Evolutionary conservation across 92 coral and sea anemone species (phyloP), one percentile per base, ranked within the genome.

Genomic region (Bergia sp.): DNA sequence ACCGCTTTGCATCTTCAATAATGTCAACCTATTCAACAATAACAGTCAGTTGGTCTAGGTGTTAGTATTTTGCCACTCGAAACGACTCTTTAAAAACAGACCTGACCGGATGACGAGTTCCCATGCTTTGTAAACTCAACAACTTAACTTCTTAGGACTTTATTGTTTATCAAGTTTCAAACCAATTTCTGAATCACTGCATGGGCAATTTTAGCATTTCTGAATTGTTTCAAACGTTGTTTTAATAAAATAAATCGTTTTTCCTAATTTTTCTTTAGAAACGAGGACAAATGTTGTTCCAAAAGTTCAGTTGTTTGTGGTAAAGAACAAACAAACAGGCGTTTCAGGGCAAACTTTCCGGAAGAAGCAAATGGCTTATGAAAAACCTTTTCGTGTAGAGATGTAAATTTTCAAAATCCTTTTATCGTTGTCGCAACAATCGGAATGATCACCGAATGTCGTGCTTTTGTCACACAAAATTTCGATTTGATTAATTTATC

Each of bases 81-180:
- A 20, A 61, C 47, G 15, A 6, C 80, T 13, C 71, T 15, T 57
- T 38, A 65, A 55, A 55, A 53, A 81, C 73, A 37, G 39, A 58
- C 50, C 37, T 57, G 39, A 83, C 86, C 77, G 86, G 77, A 23
- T 83, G 78, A 29, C 64, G 42, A 66, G 55, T 83, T 83, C 86
- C 58, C 86, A 67, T 67, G 78, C 43, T 42, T 69, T 45, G 77
- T 82, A 42, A 82, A 82, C 58, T 82, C n/a, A 37, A 82, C 40
- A 45, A 29, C 11, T 53, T 53, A 53, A 53, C 58, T 53, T 53
- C 58, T 47, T 7, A 79, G 37, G 64, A 49, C 40, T 12, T 23
- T 75, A 75, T 40, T 40, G 45, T 23, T 75, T 75, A 75, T 75
- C 45, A 16, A 44, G 36, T 75, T 75, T 75, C 4, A 41, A 75